Evolutionary conservation across 2,888 invertebrate genomes (phyloP), one percentile per base, ranked within the genome.

Genomic region (Chrysolina haemoptera): DNA sequence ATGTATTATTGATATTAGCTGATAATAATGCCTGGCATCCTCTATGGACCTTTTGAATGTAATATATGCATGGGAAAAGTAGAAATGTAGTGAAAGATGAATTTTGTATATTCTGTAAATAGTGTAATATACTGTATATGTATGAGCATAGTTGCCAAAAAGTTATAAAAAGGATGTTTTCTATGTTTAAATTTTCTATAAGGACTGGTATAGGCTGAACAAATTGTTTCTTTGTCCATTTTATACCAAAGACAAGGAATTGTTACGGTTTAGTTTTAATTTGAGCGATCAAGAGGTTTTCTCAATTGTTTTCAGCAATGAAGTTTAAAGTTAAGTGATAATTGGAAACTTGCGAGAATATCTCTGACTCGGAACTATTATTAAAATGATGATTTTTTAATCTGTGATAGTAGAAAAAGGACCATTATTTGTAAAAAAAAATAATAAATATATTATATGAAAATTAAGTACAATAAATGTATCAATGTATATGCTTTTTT

Each of bases 391-490:
- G 80, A 82, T 87, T 87, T 87, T 88, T 85, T 87, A 87, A 88
- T 86, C 88, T 88, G 88, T 88, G 88, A 88, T 88, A 88, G 88
- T 88, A 88, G 88, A 84, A 88, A 82, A 82, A 79, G 88, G 88
- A 88, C 88, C 88, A 87, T 85, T 85, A 80, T 88, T 87, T 88
- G 88, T 87, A 86, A 87, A 87, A 86, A n/a, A 83, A 80, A 84
- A 82, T 35, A 35, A 82, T 83, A 83, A 84, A 66, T 66, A 67
- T 79, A 79, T 77, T 80, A 84, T 84, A 82, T 81, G 75, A 80
- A 53, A 80, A 82, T 84, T 85, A 86, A 86, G 86, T 86, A 86
- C 85, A 87, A 87, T 88, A 87, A 87, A 87, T 88, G 87, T 88
- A 86, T 86, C 84, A 84, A 84, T 85, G 84, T 85, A 84, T 76